Conservation (phyloP, 2,113 vertebrate species). For the Pachyramphus minor region DNA sequence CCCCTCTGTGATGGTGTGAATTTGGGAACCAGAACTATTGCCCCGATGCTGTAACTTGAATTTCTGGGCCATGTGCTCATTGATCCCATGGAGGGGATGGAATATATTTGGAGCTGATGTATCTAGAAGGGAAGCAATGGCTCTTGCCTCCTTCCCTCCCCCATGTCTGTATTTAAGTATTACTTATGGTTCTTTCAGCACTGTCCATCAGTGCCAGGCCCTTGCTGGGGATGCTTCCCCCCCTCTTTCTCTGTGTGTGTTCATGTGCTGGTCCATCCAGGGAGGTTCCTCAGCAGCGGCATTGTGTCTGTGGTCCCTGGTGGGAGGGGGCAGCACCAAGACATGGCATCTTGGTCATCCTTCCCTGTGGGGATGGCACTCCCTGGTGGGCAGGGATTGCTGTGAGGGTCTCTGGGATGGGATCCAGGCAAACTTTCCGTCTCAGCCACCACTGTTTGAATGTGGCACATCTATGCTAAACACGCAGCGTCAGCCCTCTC, state of each 20-base stretch:
- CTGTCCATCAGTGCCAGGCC: neutral
- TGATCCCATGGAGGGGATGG: neutral
- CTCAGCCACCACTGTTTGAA: neutral
- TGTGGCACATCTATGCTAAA: slow-evolving; percentile 48
- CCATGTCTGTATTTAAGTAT: neutral
- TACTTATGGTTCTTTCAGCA: neutral
- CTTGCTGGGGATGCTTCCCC: neutral
- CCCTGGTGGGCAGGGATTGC: neutral
- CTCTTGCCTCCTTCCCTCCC: accelerated
- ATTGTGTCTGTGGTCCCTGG: neutral
- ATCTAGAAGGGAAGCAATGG: neutral
- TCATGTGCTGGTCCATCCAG: neutral
- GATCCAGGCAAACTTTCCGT: neutral
- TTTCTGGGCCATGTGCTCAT: accelerated
- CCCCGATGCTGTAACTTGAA: neutral
- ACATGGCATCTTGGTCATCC: accelerated
- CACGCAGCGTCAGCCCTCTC: slow-evolving; percentile 51
- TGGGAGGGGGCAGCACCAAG: neutral
- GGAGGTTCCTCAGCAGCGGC: no score
- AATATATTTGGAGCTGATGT: accelerated
- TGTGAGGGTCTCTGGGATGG: neutral
- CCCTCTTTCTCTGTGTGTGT: neutral
- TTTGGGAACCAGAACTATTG: neutral
- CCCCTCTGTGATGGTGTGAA: neutral
- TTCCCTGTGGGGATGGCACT: neutral